Base-by-base conservation (phyloP, 2,797 vertebrate genomes). In the Telmatherina bonti region DNA sequence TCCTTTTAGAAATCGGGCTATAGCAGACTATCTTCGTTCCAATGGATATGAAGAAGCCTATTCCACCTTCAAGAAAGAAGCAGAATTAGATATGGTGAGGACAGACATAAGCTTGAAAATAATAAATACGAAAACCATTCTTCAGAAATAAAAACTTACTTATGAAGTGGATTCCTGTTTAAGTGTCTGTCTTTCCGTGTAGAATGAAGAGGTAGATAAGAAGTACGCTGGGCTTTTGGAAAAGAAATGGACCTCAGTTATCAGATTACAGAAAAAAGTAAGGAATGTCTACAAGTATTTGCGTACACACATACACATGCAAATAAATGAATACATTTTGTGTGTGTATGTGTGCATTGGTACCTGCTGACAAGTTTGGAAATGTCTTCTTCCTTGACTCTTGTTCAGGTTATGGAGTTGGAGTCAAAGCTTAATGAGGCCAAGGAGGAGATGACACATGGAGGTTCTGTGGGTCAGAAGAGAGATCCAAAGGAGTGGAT, bases 231-330 rank as follows among this genome's bases (percentile, higher is more conserved):
- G 98, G 22, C 96, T 99, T 92, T 94, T 99, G 96, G 97, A 99
- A 95, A 99, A 99, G 82, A 99, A 99, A 93, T 99, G 98, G 98
- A 99, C 98, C 76, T 99, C 98, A 15, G 98, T 99, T 91, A 99
- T 99, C 94, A 97, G 98, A 97, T 96, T 99, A 97, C 98, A 99
- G 88, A 99, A 99, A 92, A 99, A 99, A 96, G 98, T 98, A 85
- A 91, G 79, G 41, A 49, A 30, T 35, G 1, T 51, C 43, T 52
- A 5, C n/a, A 38, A 2, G 11, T 1, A 11, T 20, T 43, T 16
- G 7, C 33, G 1, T 41, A 33, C 18, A 29, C 4, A 53, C 22
- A 36, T 10, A 12, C 36, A 16, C 36, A 15, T 38, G 4, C 36
- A 38, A 38, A 38, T 38, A 5, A 8, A 33, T 1, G 9, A 33